These are phyloP conservation scores for Arctia plantaginis DNA, from an alignment of 2,888 invertebrate species.

Conservation along the genomic window DNA sequence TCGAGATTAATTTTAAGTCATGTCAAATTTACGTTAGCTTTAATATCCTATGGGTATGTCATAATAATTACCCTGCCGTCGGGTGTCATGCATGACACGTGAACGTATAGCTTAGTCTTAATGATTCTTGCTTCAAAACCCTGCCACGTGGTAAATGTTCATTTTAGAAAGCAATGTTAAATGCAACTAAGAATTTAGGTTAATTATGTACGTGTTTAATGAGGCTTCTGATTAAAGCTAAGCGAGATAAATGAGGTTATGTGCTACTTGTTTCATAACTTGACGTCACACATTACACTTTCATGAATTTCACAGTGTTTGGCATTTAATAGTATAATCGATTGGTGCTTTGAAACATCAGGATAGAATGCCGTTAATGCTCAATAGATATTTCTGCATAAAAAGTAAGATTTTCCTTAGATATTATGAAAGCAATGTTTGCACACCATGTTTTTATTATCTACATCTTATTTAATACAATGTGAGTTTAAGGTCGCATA, in stretches of 20 bases:
- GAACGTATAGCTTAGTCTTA: conserved; percentile 43
- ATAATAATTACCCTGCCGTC: conserved; percentile 56
- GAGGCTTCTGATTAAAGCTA: conserved; percentile 22
- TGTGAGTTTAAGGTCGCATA: neutral
- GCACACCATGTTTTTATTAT: neutral
- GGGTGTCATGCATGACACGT: conserved; percentile 41
- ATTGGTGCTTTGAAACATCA: neutral
- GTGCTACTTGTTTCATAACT: conserved; percentile 9
- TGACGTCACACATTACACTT: conserved; percentile 2
- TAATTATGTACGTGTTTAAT: conserved; percentile 26
- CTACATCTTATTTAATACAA: neutral
- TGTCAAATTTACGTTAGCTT: conserved; percentile 69
- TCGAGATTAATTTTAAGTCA: conserved; percentile 76
- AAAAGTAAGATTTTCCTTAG: no score
- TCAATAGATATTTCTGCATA: no score
- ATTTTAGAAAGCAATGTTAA: conserved; percentile 24
- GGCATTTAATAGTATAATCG: neutral
- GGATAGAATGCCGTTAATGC: neutral
- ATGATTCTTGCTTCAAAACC: conserved; percentile 33
- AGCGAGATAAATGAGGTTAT: conserved; percentile 22
- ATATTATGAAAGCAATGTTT: neutral
- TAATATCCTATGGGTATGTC: conserved; percentile 66
- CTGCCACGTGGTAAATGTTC: conserved; percentile 15
- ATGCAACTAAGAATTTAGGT: conserved; percentile 23
- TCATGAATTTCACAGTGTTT: neutral